These are phyloP conservation scores for Fregetta grallaria DNA, from an alignment of 2,113 vertebrate species.

Conservation along the genomic window DNA sequence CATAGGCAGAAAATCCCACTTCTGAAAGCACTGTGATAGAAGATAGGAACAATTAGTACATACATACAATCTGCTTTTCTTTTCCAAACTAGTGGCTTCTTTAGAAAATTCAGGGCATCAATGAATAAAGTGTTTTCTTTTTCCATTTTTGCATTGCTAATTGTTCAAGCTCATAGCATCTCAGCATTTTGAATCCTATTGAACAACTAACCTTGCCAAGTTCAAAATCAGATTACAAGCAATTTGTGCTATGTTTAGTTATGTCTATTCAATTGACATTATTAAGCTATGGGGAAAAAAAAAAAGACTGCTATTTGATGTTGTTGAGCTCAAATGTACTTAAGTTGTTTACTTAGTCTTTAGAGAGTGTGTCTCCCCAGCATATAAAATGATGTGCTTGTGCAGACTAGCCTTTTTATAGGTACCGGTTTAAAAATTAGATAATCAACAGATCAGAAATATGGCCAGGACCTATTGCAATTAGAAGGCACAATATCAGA, in stretches of 20 bases:
- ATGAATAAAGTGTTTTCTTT: neutral
- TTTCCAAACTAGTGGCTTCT: neutral
- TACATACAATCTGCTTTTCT: constrained; percentile 32
- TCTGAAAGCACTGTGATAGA: neutral
- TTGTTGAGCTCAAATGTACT: neutral
- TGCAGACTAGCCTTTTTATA: neutral
- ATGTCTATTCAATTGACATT: neutral
- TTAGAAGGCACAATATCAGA: neutral
- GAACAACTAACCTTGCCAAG: constrained; percentile 1
- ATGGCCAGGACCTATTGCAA: neutral
- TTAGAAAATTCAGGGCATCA: neutral
- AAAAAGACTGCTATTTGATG: neutral
- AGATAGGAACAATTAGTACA: constrained; percentile 33
- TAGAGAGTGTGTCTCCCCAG: neutral
- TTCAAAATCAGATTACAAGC: constrained; percentile 9
- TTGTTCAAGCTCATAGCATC: neutral
- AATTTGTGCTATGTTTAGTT: neutral
- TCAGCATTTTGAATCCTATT: neutral
- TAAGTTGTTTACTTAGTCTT: neutral
- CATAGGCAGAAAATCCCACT: constrained; percentile 26
- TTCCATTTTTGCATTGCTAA: neutral
- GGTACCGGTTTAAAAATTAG: neutral
- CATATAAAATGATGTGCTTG: neutral
- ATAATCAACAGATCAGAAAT: neutral
- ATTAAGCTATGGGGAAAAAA: neutral